Evolutionary conservation across 1,140 invertebrate species (phyloP).

Genomic region (Tetragnatha versicolor): DNA sequence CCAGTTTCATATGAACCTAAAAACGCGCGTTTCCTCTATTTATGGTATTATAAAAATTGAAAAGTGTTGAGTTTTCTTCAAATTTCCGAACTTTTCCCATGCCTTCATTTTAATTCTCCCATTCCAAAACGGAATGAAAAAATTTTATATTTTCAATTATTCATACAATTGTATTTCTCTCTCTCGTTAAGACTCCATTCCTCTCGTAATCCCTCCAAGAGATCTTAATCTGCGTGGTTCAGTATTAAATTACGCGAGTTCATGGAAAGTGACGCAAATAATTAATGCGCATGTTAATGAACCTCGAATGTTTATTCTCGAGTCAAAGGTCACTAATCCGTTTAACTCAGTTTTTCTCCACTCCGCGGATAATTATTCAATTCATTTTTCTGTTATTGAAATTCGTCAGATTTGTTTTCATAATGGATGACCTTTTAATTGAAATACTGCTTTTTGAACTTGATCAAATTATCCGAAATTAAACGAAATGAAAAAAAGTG

Average conservation of each 20-base stretch:
- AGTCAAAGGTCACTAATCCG: background rate
- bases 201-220: background rate
- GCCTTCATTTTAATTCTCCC: no score
- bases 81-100: no score
- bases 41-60: no score
- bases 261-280: background rate
- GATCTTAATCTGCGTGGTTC: background rate
- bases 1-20: no score
- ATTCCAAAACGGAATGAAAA: no score
- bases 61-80: no score
- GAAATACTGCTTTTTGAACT: slow-evolving; percentile 44
- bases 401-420: slow-evolving; percentile 11
- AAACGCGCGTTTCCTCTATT: no score
- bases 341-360: slow-evolving; percentile 1
- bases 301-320: background rate
- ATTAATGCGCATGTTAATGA: background rate
- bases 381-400: slow-evolving; percentile 1
- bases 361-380: background rate
- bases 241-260: background rate
- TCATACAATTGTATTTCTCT: no score
- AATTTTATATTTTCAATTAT: no score
- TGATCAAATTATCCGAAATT: slow-evolving; percentile 29
- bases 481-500: slow-evolving; percentile 12
- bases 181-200: no score
- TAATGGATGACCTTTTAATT: slow-evolving; percentile 42